phyloP scores from a whole-genome alignment of 2,888 invertebrate genomes.

The Papilio protenor region DNA sequence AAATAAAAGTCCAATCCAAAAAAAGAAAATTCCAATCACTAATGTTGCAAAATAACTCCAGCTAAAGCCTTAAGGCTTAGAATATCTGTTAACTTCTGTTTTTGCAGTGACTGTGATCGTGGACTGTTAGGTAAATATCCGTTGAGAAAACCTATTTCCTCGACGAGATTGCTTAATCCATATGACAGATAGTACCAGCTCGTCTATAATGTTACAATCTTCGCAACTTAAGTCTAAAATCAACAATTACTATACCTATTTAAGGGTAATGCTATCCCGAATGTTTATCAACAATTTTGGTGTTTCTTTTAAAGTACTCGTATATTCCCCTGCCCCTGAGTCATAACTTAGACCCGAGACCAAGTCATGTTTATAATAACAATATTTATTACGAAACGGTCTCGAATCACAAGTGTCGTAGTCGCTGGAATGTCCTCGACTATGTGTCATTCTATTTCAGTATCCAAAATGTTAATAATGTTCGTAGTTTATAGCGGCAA shows the following conservation, averaged over 20 bases:
- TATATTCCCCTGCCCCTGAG: background rate
- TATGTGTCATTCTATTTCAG: conserved; percentile 21
- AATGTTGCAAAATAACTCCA: background rate
- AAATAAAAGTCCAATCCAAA: background rate
- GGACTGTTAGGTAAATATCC: background rate
- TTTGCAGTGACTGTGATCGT: background rate
- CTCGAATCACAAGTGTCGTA: conserved; percentile 6
- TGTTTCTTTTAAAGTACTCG: background rate
- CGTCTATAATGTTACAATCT: background rate
- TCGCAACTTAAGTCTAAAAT: background rate
- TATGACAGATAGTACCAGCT: background rate
- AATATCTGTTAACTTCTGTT: background rate
- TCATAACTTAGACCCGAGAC: conserved; percentile 19
- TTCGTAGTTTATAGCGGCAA: conserved; percentile 8
- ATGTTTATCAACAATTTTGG: background rate
- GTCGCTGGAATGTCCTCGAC: conserved; percentile 17
- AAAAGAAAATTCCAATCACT: background rate
- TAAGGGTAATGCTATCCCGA: background rate
- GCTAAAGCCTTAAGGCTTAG: too few relatives aligned
- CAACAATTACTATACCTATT: background rate
- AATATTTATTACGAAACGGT: conserved; percentile 12
- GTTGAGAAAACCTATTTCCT: background rate
- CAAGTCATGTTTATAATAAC: conserved; percentile 11
- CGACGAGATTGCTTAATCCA: background rate
- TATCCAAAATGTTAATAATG: conserved; percentile 19